Conservation (phyloP, 1,140 invertebrate genomes). For the Drosophila lowei region DNA sequence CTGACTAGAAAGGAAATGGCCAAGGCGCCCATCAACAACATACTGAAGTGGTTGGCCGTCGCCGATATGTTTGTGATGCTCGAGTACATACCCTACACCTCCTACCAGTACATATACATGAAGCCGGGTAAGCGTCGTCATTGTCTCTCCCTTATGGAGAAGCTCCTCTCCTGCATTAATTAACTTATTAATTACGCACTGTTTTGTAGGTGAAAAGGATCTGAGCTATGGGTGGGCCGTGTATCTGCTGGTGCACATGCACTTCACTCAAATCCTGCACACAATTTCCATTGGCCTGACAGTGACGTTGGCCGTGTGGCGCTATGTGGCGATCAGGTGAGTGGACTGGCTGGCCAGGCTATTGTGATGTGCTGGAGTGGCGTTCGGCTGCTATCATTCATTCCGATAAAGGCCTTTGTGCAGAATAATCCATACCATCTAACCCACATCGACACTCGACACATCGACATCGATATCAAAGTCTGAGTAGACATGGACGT, state of each 20-base stretch:
- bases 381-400: slow-evolving; percentile 19
- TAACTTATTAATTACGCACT: neutral
- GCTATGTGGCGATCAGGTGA: slow-evolving; percentile 82
- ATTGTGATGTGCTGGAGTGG: neutral
- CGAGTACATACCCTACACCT: slow-evolving; percentile 92
- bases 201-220: slow-evolving; percentile 82
- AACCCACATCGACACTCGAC: slow-evolving; percentile 21
- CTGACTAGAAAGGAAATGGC: slow-evolving; percentile 93
- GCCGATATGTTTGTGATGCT: slow-evolving; percentile 94
- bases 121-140: slow-evolving; percentile 54
- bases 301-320: slow-evolving; percentile 89
- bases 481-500: slow-evolving; percentile 17
- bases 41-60: slow-evolving; percentile 91
- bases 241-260: slow-evolving; percentile 90
- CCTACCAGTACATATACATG: slow-evolving; percentile 89
- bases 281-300: slow-evolving; percentile 95
- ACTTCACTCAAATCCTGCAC: slow-evolving; percentile 91
- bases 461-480: neutral
- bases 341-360: neutral
- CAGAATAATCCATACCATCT: slow-evolving; percentile 12
- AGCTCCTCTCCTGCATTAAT: too few species aligned
- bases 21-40: slow-evolving; percentile 91
- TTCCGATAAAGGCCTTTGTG: neutral
- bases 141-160: too few species aligned
- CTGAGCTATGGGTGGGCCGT: slow-evolving; percentile 88